Conservation (phyloP, 2,797 vertebrate genomes). For the Melanotaenia nigrans region DNA sequence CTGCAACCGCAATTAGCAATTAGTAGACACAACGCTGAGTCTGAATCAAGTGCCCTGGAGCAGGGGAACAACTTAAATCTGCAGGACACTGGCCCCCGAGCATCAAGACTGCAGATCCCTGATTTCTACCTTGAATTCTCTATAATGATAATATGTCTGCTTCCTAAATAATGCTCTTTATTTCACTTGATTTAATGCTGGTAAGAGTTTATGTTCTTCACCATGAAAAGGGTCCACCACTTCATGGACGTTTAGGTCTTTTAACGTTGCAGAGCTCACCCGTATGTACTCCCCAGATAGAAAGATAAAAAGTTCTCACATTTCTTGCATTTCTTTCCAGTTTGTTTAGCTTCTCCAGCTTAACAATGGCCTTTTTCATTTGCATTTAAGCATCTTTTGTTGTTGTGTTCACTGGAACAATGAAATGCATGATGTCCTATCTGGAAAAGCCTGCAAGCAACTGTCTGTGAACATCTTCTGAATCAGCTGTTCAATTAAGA, state of each 20-base stretch:
- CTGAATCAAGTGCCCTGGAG: too few species aligned
- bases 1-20: too few species aligned
- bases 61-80: too few species aligned
- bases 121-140: too few species aligned
- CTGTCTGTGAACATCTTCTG: too few species aligned
- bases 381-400: background rate
- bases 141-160: background rate
- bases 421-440: background rate
- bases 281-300: background rate
- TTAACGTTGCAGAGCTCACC: background rate
- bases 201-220: background rate
- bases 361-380: background rate
- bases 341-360: background rate
- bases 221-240: background rate
- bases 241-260: background rate
- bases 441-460: background rate
- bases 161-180: background rate
- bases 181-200: background rate
- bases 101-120: too few species aligned
- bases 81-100: too few species aligned
- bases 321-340: background rate
- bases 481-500: too few species aligned
- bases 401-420: background rate
- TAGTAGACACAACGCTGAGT: too few species aligned
- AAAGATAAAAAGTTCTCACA: background rate